Percentiles rank a stretch among this genome's conserved stretches.
These are phyloP conservation scores for Catamblyrhynchus diadema DNA, from an alignment of 2,797 vertebrate species.

Conservation along the genomic window DNA sequence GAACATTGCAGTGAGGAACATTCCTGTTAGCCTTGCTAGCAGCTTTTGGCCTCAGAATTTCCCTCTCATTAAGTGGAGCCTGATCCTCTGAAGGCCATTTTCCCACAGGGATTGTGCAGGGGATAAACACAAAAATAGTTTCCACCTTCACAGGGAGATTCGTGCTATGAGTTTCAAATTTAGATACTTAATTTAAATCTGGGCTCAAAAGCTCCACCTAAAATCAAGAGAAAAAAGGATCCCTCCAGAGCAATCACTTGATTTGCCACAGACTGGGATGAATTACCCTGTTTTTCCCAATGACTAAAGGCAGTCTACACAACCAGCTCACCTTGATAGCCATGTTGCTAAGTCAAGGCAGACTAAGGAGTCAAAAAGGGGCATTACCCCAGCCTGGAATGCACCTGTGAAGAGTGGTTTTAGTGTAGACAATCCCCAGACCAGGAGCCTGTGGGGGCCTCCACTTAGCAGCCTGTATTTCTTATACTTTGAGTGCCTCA, in stretches of 20 bases:
- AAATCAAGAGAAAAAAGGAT: background rate
- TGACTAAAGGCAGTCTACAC: background rate
- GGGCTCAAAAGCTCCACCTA: background rate
- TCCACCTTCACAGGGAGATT: background rate
- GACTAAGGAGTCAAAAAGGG: background rate
- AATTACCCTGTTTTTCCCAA: background rate
- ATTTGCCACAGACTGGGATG: background rate
- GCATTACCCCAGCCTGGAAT: background rate
- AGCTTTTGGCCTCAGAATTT: background rate
- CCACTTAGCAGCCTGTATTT: background rate
- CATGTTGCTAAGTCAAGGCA: background rate
- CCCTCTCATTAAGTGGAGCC: background rate
- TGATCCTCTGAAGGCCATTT: background rate
- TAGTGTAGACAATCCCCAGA: background rate
- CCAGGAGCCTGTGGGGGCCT: background rate
- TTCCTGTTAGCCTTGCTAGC: background rate
- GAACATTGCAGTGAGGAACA: rapidly evolving
- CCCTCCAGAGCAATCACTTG: background rate
- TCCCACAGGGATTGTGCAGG: background rate
- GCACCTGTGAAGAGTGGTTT: background rate
- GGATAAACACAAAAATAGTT: background rate
- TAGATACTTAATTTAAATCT: background rate
- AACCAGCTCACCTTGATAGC: background rate
- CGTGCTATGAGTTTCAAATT: background rate
- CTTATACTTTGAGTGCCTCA: background rate